Conservation (phyloP, 2,888 invertebrate genomes). For the Tineola bisselliella region DNA sequence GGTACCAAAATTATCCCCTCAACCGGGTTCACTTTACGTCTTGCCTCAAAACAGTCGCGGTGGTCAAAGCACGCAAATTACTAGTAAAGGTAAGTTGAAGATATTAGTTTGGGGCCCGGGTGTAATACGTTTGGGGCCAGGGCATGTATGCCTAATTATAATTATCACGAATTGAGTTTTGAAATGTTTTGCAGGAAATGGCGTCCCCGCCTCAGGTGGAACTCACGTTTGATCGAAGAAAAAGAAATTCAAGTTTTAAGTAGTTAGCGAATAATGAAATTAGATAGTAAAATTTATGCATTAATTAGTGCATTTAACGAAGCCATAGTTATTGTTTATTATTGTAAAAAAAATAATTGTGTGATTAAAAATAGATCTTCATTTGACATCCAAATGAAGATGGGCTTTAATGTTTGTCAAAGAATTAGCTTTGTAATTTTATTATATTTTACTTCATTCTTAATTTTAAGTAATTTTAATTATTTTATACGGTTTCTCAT, state of each 20-base stretch:
- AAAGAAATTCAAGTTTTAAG: background rate
- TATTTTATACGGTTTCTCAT: background rate
- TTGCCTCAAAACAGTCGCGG: slow-evolving; percentile 50
- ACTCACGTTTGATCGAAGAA: slow-evolving; percentile 38
- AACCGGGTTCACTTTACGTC: slow-evolving; percentile 46
- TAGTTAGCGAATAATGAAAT: slow-evolving; percentile 9
- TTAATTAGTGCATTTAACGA: slow-evolving; percentile 12
- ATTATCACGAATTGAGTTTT: background rate
- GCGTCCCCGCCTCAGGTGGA: slow-evolving; percentile 32
- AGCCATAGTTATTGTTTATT: background rate
- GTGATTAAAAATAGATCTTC: background rate
- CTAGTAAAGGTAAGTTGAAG: slow-evolving; percentile 41
- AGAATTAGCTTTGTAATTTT: slow-evolving; percentile 9
- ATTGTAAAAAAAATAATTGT: background rate
- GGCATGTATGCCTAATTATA: no score
- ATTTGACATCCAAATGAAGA: background rate
- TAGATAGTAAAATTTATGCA: slow-evolving; percentile 17
- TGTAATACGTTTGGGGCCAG: no score
- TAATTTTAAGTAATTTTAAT: background rate
- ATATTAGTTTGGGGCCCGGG: no score
- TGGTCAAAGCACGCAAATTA: slow-evolving; percentile 42
- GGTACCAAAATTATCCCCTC: slow-evolving; percentile 51
- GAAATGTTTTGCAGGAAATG: slow-evolving; percentile 34
- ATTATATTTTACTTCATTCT: background rate
- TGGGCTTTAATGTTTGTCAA: slow-evolving; percentile 6